Base-by-base conservation (phyloP, 1,140 invertebrate species). In the Drosophila rufa region DNA sequence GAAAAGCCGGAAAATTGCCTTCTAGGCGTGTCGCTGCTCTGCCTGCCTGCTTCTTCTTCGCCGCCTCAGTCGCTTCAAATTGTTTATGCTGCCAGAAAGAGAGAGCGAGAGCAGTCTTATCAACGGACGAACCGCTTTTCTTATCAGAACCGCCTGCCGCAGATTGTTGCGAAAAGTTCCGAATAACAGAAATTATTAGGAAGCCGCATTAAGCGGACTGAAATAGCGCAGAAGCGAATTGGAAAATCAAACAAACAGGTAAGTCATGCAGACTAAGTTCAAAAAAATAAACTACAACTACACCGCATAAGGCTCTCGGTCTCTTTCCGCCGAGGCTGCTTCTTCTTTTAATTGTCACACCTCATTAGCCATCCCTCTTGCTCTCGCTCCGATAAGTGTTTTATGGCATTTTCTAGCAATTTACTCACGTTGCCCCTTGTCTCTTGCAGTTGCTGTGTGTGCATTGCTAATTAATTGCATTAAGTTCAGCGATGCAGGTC, bases 1-100 rank as follows among this genome's bases (percentile, higher is more conserved):
- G 59, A 79, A 86, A 87, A 87, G 82, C 83, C 83, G 82, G 82
- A 86, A 86, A 86, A 87, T 86, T 76, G 83, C 66, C 76, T 50
- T 46, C 53, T 75, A 82, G 83, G 82, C 82, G 82, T 82, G 82
- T 81, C 82, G 82, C 64, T 64, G 42, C 47, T 40, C 36, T 42
- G 56, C 59, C 47, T 19, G 36, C 27, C 50, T 55, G 47, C 75
- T 60, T 58, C 62, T 83, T 61, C 59, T 48, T 69, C 38, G 48
- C 17, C 51, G 51, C 68, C 50, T 25, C 53, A 55, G 55, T 40
- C 69, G 17, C 47, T 56, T 73, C 43, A 62, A 80, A 55, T 82
- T 82, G 80, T 82, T 82, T 82, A 82, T 75, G 80, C 80, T 76
- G 62, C 43, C 53, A 56, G 40, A 22, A 9, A 71, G 17, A 69